A percentile compares a stretch with the other conserved stretches of the same genome.
These are phyloP conservation scores for Enteromius treurensis DNA, from an alignment of 2,797 vertebrate species.

Conservation along the genomic window DNA sequence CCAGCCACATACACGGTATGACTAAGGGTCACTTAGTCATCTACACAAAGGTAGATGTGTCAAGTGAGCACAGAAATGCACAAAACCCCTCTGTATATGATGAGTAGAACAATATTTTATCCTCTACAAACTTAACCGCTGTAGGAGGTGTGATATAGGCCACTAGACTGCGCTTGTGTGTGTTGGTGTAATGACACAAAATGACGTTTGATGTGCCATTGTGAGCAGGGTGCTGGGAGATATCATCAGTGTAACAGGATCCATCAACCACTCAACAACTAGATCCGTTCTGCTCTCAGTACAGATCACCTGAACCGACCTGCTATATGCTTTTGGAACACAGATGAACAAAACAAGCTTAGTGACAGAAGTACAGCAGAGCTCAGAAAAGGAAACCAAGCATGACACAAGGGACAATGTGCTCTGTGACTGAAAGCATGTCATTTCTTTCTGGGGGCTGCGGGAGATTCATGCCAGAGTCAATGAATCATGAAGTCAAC, in stretches of 20 bases:
- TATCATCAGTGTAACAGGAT: constrained; percentile 36
- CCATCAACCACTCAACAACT: constrained; percentile 27
- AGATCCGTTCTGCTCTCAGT: not conserved
- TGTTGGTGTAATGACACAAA: constrained; percentile 11
- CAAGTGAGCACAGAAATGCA: constrained; percentile 49
- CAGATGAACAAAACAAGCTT: not conserved
- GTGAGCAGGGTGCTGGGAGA: not conserved
- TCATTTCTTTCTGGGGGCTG: not conserved
- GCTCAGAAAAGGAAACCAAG: constrained; percentile 7
- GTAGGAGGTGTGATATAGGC: constrained; percentile 15
- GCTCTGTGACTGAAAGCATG: not conserved
- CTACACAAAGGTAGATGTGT: constrained; percentile 10
- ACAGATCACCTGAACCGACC: constrained; percentile 10
- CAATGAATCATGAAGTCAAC: not conserved
- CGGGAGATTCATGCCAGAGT: not conserved
- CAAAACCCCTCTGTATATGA: constrained; percentile 26
- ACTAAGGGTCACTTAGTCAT: constrained; percentile 11
- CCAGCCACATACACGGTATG: not conserved
- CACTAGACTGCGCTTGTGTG: constrained; percentile 1
- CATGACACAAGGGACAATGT: not conserved
- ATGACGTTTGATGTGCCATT: constrained; percentile 22
- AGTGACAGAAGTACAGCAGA: constrained; percentile 1
- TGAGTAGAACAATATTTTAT: constrained; percentile 25
- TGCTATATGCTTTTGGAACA: not conserved
- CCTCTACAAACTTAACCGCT: constrained; percentile 32